Evolutionary conservation across 2,113 vertebrate species (phyloP), one percentile per base, ranked within the genome.

Genomic region (Ursus arctos): DNA sequence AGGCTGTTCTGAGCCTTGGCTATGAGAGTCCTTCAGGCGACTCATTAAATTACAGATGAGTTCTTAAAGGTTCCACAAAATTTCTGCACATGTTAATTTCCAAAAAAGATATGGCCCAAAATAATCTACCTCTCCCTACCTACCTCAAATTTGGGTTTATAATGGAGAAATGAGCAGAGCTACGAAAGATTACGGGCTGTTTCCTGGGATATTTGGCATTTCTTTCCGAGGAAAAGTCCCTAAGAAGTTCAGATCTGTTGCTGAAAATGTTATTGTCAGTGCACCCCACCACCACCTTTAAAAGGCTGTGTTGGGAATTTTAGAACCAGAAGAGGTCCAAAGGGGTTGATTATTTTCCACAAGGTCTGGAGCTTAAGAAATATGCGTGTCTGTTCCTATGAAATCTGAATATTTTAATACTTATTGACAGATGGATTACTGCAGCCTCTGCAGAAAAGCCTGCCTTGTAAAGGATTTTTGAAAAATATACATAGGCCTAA

Each of bases 361-460:
- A 63, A 71, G 76, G 53, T 4, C 71, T 86, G 61, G 49, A 89
- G 72, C 61, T 92, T 92, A 89, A 31, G 43, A 91, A 94, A 93
- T 83, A 92, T 33, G 85, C 47, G 0, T 96, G 59, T 93, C 83
- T 96, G 84, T 94, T 97, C 81, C 74, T 95, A 83, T 65, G 93
- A 98, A 97, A 96, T 96, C 59, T 63, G 96, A 94, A 97, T 96
- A 87, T 96, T 97, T 88, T 91, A 97, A 96, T 97, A 82, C 72
- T 57, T 97, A 98, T 95, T 97, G 98, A 93, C 97, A 98, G 97
- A 98, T 97, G 97, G 92, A 95, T 97, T 95, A 95, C 80, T 86
- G 86, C 93, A 93, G 94, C 53, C 69, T 94, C 61, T 79, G 93
- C 33, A 88, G 94, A 95, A 97, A 96, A 96, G 94, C 87, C 76